Evolutionary conservation across 1,140 invertebrate genomes (phyloP), one percentile per base, ranked within the genome.

Genomic region (Thaumetopoea pityocampa): DNA sequence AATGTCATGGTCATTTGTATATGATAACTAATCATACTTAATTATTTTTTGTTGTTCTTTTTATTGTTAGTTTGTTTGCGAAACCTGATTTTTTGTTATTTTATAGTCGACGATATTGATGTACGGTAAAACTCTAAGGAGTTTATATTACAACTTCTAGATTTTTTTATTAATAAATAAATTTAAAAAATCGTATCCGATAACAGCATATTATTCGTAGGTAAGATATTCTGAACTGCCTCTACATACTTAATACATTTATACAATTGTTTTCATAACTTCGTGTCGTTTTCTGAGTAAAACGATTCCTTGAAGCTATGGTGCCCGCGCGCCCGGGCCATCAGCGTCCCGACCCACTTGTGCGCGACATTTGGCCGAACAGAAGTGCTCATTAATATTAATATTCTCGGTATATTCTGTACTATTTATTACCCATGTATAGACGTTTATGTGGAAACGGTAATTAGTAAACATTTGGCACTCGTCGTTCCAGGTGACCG

Each of bases 401-500:
- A 43, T 27, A 1, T 43, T 43, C 40, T n/a, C 22, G 10, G 40
- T 34, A 43, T 34, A 29, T 29, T 34, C 17, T 26, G 40, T 16
- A 27, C 40, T 14, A 43, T 43, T 34, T 43, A 33, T 22, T 34
- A 24, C 27, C 29, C 40, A 34, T 43, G 17, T 27, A 24, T 34
- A 43, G 29, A 40, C 14, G 8, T 29, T 40, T 40, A 24, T 29
- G 36, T 40, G 36, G 16, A 40, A 38, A 40, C 28, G 9, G 17
- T 29, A 18, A 10, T 27, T 40, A 29, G 23, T 40, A 11, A 17
- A 29, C 20, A 8, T 29, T 18, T 28, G 24, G 24, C 36, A 40
- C 26, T 40, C n/a, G n/a, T 40, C 33, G 29, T 40, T 40, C 26
- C 20, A 16, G 17, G 26, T 40, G 9, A 5, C 11, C 12, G 8